Evolutionary conservation across 2,113 vertebrate genomes (phyloP).

Genomic region (Ascaphus truei): DNA sequence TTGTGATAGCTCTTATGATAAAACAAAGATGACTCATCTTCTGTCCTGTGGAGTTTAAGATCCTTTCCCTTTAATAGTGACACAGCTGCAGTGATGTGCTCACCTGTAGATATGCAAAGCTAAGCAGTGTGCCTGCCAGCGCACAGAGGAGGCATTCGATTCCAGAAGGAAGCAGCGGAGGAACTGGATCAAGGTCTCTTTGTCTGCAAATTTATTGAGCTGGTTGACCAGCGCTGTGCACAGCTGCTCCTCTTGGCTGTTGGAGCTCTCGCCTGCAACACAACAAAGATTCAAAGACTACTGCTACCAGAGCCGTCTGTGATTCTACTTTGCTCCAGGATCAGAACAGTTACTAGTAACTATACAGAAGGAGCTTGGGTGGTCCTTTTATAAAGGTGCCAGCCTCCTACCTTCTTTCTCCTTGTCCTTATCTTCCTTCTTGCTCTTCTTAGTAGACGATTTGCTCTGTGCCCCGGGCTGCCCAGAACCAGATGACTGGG

Average conservation of each 20-base stretch:
- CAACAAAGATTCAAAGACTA: too few relatives aligned
- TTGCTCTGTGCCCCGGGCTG: slow-evolving; percentile 83
- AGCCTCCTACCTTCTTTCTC: slow-evolving; percentile 86
- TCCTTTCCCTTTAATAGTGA: too few relatives aligned
- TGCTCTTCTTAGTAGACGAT: slow-evolving; percentile 93
- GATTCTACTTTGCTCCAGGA: too few relatives aligned
- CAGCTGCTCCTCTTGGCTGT: slow-evolving; percentile 93
- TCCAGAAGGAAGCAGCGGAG: slow-evolving; percentile 94
- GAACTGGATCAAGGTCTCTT: slow-evolving; percentile 96
- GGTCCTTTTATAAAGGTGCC: too few relatives aligned
- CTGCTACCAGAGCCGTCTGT: too few relatives aligned
- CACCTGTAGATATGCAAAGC: slow-evolving; percentile 96
- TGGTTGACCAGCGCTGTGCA: slow-evolving; percentile 94
- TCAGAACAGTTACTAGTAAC: too few relatives aligned
- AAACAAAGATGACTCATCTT: too few relatives aligned
- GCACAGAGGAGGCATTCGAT: slow-evolving; percentile 92
- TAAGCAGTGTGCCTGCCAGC: slow-evolving; percentile 97
- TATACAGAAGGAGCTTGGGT: too few relatives aligned
- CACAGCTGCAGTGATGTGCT: not conserved
- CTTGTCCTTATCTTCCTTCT: slow-evolving; percentile 96
- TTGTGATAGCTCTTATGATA: too few relatives aligned
- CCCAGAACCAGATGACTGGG: slow-evolving; percentile 52
- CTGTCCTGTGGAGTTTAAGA: too few relatives aligned
- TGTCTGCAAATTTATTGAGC: slow-evolving; percentile 95
- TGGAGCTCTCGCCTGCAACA: slow-evolving; percentile 75